These are phyloP conservation scores for Teleogryllus occipitalis DNA, from an alignment of 1,140 invertebrate species.

Conservation along the genomic window DNA sequence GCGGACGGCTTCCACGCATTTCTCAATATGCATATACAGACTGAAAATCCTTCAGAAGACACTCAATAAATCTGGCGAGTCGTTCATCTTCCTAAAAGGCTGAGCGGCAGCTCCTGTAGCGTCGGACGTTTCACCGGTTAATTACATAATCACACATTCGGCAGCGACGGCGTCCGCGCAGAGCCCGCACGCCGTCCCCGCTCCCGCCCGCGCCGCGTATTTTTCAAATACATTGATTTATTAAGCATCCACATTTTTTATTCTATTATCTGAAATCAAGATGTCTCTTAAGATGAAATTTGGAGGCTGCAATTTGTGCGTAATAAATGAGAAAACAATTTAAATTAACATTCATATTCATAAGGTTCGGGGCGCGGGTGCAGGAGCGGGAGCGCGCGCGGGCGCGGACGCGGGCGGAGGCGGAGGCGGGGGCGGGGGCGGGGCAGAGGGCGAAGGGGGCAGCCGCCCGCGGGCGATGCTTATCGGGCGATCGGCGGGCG, in stretches of 20 bases:
- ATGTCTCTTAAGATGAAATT: conserved; percentile 5
- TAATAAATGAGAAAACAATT: conserved; percentile 6
- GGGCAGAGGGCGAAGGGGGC: neutral
- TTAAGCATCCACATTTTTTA: neutral
- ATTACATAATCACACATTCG: conserved; percentile 5
- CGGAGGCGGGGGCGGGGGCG: too few relatives aligned
- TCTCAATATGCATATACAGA: neutral
- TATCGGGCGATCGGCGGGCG: neutral
- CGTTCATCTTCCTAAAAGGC: neutral
- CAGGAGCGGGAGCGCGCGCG: neutral
- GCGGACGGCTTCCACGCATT: too few relatives aligned
- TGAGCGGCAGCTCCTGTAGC: neutral
- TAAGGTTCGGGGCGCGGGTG: neutral
- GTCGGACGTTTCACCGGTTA: neutral
- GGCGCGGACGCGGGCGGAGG: too few relatives aligned
- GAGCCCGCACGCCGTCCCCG: neutral
- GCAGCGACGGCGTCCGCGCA: neutral
- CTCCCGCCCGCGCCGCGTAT: neutral
- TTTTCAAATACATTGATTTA: neutral
- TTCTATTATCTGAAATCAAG: conserved; percentile 1
- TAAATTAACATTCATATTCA: conserved; percentile 6
- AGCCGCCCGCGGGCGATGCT: neutral
- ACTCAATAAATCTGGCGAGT: neutral
- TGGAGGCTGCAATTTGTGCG: neutral
- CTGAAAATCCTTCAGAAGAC: neutral